Conservation (phyloP, 1,140 invertebrate species). For the Heliconius himera region DNA sequence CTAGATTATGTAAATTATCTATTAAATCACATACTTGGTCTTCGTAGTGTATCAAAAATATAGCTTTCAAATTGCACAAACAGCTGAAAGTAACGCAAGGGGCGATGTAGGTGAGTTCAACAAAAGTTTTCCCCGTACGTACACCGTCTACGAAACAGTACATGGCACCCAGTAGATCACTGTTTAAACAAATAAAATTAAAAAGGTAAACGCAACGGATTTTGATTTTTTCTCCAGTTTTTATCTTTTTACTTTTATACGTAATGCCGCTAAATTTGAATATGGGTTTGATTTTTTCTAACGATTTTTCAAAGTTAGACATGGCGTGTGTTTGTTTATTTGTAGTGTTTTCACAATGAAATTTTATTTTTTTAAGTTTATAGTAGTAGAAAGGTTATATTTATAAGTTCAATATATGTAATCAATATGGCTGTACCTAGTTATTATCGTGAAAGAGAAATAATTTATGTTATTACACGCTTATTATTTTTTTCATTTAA, state of each 20-base stretch:
- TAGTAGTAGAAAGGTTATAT: neutral
- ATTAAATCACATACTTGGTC: conserved; percentile 42
- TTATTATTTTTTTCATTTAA: neutral
- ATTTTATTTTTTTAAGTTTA: neutral
- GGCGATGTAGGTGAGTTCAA: conserved; percentile 45
- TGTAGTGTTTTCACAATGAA: neutral
- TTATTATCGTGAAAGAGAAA: neutral
- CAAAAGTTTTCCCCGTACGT: conserved; percentile 40
- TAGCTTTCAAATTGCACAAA: conserved; percentile 43
- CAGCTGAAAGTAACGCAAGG: conserved; percentile 46
- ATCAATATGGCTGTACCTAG: neutral
- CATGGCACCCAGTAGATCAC: conserved; percentile 39
- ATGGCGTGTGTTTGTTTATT: neutral
- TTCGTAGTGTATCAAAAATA: conserved; percentile 44
- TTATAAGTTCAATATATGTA: neutral
- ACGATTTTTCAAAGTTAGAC: conserved; percentile 14
- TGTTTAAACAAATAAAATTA: conserved; percentile 47
- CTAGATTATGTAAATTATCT: conserved; percentile 35
- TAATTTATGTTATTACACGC: neutral
- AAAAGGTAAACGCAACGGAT: conserved; percentile 40
- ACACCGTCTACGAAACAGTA: conserved; percentile 43
- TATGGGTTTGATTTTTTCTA: conserved; percentile 23
- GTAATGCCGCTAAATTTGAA: neutral
- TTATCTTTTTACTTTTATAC: conserved; percentile 17
- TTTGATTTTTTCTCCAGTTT: conserved; percentile 34